Evolutionary conservation across 2,113 vertebrate species (phyloP), one percentile per base, ranked within the genome.

Genomic region (Octodon degus): DNA sequence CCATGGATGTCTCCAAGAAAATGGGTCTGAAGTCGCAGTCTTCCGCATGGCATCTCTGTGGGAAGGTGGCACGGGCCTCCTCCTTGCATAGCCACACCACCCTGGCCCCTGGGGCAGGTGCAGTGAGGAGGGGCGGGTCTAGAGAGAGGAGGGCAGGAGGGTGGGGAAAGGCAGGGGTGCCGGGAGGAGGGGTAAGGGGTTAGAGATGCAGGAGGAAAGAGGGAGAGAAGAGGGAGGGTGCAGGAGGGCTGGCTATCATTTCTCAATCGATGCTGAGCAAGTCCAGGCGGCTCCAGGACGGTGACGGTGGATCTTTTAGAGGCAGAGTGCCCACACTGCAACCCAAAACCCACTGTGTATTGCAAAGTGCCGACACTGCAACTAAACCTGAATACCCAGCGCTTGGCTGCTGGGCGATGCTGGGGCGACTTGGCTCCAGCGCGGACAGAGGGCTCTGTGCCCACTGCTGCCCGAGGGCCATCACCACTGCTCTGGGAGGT

Each of bases 41-140:
- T 58, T 81, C 55, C 72, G 12, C 0, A 40, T 14, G 2, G 80
- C 30, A 22, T 32, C 62, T 80, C 72, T 4, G 37, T 5, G 74
- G 55, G 27, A 47, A 27, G 34, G 27, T 5, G 3, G 60, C 37
- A 8, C 40, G 68, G 30, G 7, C 68, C n/a, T 86, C 60, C n/a
- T 7, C 16, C 7, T 0, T 32, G 74, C 43, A 10, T 5, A 58
- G 0, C 37, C 60, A 40, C 58, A 34, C 0, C 11, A 0, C 1
- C 68, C 14, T 7, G 37, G 68, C 16, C 43, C 34, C 65, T 17
- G 60, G 3, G 53, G 16, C 55, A 58, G 20, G 37, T 19, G 7
- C 8, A 37, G 9, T 25, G 9, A 19, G 53, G 25, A 4, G 10
- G 7, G 25, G n/a, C 32, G 5, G 32, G 17, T 58, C 32, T 53